Evolutionary conservation across 1,140 invertebrate species (phyloP).

Genomic region (Microplitis mediator): DNA sequence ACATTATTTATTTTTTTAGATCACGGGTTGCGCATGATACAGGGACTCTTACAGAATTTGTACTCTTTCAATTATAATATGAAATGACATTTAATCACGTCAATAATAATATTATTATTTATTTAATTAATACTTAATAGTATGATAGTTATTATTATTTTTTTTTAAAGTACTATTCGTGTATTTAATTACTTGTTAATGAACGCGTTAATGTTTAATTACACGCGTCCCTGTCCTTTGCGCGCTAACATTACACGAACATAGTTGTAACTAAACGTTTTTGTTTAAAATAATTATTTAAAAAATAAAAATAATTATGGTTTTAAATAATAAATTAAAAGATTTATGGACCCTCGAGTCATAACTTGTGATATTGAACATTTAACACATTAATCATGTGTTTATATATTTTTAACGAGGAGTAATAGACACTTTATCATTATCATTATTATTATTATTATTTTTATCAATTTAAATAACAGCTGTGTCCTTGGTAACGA

Average conservation of each 20-base stretch:
- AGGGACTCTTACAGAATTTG: constrained; percentile 57
- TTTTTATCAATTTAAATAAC: background rate
- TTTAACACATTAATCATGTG: too few relatives aligned
- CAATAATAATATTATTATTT: background rate
- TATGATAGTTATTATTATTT: constrained; percentile 15
- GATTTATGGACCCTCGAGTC: too few relatives aligned
- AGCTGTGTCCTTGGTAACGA: background rate
- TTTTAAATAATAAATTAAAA: too few relatives aligned
- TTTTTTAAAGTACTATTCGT: constrained; percentile 6
- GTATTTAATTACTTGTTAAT: background rate
- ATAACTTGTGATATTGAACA: too few relatives aligned
- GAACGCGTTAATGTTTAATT: constrained; percentile 2
- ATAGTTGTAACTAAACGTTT: constrained; percentile 11
- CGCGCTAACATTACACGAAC: constrained; percentile 10
- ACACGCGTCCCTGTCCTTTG: constrained; percentile 22
- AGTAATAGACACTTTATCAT: background rate
- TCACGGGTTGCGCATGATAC: constrained; percentile 41
- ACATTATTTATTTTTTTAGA: constrained; percentile 17
- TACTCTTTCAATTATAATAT: constrained; percentile 51
- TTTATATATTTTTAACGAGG: background rate
- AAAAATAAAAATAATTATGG: too few relatives aligned
- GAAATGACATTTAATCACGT: constrained; percentile 25
- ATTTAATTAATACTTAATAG: constrained; percentile 17
- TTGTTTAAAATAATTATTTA: constrained; percentile 11
- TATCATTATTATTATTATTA: background rate